A percentile compares a stretch with the other conserved stretches of the same genome.
These are phyloP conservation scores for Tyria jacobaeae DNA, from an alignment of 2,888 invertebrate genomes.

Conservation along the genomic window DNA sequence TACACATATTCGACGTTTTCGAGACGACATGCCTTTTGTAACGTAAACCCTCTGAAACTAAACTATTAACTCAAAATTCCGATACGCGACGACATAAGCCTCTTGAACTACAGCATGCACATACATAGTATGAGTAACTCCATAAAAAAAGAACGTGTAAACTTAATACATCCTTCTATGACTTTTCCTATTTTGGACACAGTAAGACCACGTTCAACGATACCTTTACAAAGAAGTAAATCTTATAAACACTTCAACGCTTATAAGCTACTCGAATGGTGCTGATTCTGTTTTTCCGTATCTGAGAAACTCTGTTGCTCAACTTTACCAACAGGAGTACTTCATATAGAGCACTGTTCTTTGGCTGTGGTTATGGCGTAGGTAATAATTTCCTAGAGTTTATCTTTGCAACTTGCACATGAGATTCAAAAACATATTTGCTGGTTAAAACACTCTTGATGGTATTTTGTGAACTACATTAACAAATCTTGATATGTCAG, in stretches of 20 bases:
- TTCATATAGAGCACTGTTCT: too few species aligned
- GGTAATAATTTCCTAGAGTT: neutral
- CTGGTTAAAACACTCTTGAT: neutral
- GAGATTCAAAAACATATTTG: too few species aligned
- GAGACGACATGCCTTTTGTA: neutral
- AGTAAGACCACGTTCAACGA: neutral
- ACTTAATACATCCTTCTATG: neutral
- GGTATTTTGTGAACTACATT: too few species aligned
- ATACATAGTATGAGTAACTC: too few species aligned
- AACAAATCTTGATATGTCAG: neutral
- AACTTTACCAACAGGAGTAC: neutral
- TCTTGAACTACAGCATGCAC: too few species aligned
- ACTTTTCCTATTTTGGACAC: neutral
- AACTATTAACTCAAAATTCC: neutral
- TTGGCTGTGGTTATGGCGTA: neutral
- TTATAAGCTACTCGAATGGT: too few species aligned
- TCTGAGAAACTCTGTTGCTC: neutral
- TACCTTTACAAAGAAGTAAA: neutral
- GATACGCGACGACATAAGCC: too few species aligned
- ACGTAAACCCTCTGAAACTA: too few species aligned
- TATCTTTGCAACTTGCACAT: too few species aligned
- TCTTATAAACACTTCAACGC: neutral
- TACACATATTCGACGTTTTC: neutral
- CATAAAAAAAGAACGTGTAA: neutral
- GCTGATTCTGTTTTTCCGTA: too few species aligned